These are phyloP conservation scores for Centroberyx gerrardi DNA, from an alignment of 2,797 vertebrate species.

Conservation along the genomic window DNA sequence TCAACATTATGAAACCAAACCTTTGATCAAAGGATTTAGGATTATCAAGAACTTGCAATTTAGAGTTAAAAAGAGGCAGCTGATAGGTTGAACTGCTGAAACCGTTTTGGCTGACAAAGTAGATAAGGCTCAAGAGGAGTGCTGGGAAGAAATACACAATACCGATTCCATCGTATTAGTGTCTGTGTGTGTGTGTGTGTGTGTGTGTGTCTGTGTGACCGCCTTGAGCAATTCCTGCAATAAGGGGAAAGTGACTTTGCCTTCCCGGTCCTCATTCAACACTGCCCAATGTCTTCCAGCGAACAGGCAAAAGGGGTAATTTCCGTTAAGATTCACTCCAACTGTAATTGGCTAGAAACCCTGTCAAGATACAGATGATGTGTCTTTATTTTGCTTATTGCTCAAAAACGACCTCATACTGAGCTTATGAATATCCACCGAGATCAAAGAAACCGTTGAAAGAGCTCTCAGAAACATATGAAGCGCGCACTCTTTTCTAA, in stretches of 20 bases:
- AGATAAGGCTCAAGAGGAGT: conserved; percentile 73
- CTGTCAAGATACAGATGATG: conserved; percentile 75
- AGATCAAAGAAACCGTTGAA: conserved; percentile 51
- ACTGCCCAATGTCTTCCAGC: conserved; percentile 47
- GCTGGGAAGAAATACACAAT: conserved; percentile 59
- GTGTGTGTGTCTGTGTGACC: conserved; percentile 9
- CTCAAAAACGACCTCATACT: conserved; percentile 56
- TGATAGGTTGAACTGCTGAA: conserved; percentile 74
- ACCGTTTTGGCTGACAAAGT: conserved; percentile 75
- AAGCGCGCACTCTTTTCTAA: conserved; percentile 6
- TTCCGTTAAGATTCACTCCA: conserved; percentile 61
- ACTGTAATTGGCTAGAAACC: conserved; percentile 73
- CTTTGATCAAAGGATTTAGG: conserved; percentile 80
- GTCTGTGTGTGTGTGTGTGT: conserved; percentile 18
- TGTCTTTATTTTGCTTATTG: conserved; percentile 70
- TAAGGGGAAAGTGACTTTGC: conserved; percentile 31
- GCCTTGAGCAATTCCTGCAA: conserved; percentile 59
- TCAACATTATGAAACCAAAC: conserved; percentile 67
- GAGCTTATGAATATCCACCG: conserved; percentile 51
- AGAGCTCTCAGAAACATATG: not conserved
- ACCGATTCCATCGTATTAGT: conserved; percentile 35
- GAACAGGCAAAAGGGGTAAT: conserved; percentile 50
- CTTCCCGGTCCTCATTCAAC: conserved; percentile 37
- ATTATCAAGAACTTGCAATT: conserved; percentile 79
- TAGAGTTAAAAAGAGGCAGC: conserved; percentile 72